phyloP scores from a whole-genome alignment of 1,140 invertebrate species.

The Danaus plexippus region DNA sequence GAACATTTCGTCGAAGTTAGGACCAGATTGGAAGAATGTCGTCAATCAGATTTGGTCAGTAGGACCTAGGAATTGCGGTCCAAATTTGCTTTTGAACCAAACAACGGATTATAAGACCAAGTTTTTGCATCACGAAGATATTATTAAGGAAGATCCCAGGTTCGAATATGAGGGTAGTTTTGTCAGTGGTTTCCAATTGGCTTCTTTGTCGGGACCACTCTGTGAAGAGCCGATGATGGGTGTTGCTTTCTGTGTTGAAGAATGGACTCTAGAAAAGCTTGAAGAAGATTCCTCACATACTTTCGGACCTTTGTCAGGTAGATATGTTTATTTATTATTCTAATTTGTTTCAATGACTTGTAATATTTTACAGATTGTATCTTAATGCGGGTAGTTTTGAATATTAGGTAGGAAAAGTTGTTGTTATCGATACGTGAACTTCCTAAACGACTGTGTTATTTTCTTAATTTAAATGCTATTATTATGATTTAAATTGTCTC shows the following conservation, averaged over 20 bases:
- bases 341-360: not conserved
- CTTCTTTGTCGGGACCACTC: constrained; percentile 88
- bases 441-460: too few species aligned
- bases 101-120: constrained; percentile 73
- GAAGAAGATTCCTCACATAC: constrained; percentile 62
- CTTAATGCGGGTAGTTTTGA: constrained; percentile 1
- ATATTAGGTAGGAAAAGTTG: not conserved
- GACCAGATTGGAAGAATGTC: constrained; percentile 73
- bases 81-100: constrained; percentile 90
- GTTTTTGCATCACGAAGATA: constrained; percentile 57
- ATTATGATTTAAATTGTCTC: too few species aligned
- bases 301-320: constrained; percentile 74
- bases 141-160: constrained; percentile 65
- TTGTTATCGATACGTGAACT: too few species aligned
- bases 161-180: constrained; percentile 84
- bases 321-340: constrained; percentile 11
- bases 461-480: too few species aligned
- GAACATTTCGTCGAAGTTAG: constrained; percentile 74
- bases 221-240: constrained; percentile 98
- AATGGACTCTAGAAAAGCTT: constrained; percentile 77
- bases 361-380: constrained; percentile 2
- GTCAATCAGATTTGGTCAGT: constrained; percentile 90
- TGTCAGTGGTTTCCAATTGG: constrained; percentile 95
- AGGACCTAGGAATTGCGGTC: constrained; percentile 90
- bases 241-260: constrained; percentile 90